Conservation (phyloP, 2,797 vertebrate genomes). For the Agapornis canus region DNA sequence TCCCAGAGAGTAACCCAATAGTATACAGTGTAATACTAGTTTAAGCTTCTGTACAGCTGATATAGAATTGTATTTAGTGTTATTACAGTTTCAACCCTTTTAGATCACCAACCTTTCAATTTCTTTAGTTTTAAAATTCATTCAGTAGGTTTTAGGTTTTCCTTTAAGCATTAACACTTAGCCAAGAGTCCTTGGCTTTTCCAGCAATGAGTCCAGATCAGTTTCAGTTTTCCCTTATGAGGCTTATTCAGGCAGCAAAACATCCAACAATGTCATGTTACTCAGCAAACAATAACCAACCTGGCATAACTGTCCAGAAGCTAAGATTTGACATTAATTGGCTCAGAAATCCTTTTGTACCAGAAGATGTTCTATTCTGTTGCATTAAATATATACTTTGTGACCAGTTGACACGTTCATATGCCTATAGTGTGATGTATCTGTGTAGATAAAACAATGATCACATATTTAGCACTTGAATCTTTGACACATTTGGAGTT, state of each 20-base stretch:
- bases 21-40: background rate
- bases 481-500: background rate
- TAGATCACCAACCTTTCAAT: background rate
- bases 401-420: background rate
- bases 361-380: background rate
- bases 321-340: background rate
- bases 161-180: background rate
- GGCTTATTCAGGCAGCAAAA: background rate
- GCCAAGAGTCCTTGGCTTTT: background rate
- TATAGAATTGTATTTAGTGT: background rate
- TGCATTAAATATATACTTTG: background rate
- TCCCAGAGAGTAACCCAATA: background rate
- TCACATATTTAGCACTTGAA: background rate
- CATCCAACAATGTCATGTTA: background rate
- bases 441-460: background rate
- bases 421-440: background rate
- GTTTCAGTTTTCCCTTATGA: background rate
- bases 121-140: background rate
- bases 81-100: slow-evolving; percentile 23
- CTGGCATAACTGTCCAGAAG: background rate
- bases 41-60: background rate
- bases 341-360: background rate
- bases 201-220: background rate
- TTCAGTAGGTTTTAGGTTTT: background rate
- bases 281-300: background rate